Base-by-base conservation (phyloP, 2,888 invertebrate genomes). In the Schizotus pectinicornis region DNA sequence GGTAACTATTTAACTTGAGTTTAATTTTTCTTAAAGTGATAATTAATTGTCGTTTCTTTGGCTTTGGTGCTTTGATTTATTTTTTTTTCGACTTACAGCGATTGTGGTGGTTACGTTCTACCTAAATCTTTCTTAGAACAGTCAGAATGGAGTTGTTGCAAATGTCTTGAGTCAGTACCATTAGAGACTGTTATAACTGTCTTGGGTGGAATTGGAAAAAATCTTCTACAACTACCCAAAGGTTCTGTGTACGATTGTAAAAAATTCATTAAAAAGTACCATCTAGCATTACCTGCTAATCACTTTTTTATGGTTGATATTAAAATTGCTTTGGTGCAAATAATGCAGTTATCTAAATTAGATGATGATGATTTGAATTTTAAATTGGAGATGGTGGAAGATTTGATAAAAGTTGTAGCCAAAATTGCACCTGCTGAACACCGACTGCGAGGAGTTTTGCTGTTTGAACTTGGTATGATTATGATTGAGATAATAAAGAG, bases 351-450 rank as follows among this genome's bases (percentile, higher is more conserved):
- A 11, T 2, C 8, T 2, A 31, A 9, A 14, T 14, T 43, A 6
- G 30, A 30, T 2, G 31, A 43, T 2, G n/a, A n/a, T 2, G 43
- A 43, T 43, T 43, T 43, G 13, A 14, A 3, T 3, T 13, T 43
- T 2, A 9, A 9, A 11, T 7, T 43, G n/a, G 43, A 14, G 6
- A n/a, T 42, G n/a, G 11, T 8, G 8, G 51, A 22, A 33, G 51
- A 51, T 6, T 33, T 51, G 34, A 41, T 11, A n/a, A 31, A 12
- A 8, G 30, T 51, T n/a, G 42, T 14, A 1, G 34, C 14, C n/a
- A 41, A 2, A 13, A 14, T 51, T 3, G 51, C 51, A n/a, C 42
- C 42, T 8, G 51, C 51, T 42, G 51, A 51, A 33, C 32, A 34
- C 3, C 9, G 51, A 6, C n/a, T 51, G 3, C 13, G 14, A 5